Evolutionary conservation across 2,797 vertebrate species (phyloP).

Genomic region (Lepilemur septentrionalis): DNA sequence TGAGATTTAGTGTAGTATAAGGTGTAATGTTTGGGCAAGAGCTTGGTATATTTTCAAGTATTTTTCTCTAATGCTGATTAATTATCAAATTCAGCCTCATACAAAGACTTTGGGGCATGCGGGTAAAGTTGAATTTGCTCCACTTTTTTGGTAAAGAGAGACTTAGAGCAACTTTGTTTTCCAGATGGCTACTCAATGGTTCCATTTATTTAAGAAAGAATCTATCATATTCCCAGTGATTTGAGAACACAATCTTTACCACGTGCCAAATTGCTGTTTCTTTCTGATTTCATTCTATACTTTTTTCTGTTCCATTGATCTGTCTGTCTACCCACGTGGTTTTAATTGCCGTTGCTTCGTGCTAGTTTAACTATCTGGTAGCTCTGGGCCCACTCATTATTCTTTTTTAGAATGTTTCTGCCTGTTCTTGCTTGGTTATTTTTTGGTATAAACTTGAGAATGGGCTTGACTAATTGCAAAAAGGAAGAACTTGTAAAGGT

Average conservation of each 20-base stretch:
- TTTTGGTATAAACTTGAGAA: constrained; percentile 41
- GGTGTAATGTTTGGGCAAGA: background rate
- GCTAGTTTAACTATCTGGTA: constrained; percentile 25
- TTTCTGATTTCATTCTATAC: background rate
- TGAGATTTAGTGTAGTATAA: background rate
- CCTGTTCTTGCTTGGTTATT: constrained; percentile 12
- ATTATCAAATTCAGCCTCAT: background rate
- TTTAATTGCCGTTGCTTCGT: background rate
- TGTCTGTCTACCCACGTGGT: background rate
- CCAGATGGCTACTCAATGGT: background rate
- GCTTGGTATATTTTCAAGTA: background rate
- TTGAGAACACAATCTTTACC: background rate
- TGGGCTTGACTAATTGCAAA: constrained; percentile 7
- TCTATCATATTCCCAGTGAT: background rate
- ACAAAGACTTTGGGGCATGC: background rate
- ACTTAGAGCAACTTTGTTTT: background rate
- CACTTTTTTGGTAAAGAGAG: background rate
- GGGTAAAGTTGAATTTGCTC: background rate
- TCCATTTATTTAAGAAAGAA: background rate
- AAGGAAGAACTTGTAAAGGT: background rate
- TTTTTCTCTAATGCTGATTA: background rate
- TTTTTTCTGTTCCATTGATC: background rate
- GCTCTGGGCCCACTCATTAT: background rate
- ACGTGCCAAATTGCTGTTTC: background rate
- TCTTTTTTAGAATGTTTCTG: constrained; percentile 15